Evolutionary conservation across 1,140 invertebrate species (phyloP).

Genomic region (Lepidurus couesii): DNA sequence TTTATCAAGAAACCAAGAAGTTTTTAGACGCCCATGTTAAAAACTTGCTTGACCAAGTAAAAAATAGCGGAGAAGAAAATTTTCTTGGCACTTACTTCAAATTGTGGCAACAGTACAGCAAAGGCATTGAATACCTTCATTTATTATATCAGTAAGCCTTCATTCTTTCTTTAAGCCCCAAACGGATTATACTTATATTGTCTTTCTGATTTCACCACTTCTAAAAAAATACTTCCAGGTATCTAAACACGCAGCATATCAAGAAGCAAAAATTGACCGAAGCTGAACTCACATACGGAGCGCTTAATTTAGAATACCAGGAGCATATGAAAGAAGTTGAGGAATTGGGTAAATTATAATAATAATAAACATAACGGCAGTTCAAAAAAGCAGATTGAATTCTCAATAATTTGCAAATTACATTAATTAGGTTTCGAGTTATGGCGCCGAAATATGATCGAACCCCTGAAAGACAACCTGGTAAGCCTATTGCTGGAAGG

Average conservation of each 20-base stretch:
- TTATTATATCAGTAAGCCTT: conserved; percentile 68
- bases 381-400: conserved; percentile 22
- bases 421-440: conserved; percentile 61
- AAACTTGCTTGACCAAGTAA: conserved; percentile 57
- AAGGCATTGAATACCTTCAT: conserved; percentile 81
- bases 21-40: conserved; percentile 80
- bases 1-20: conserved; percentile 76
- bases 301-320: conserved; percentile 54
- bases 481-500: conserved; percentile 68
- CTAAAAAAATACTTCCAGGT: conserved; percentile 45
- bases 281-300: conserved; percentile 86
- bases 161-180: not conserved
- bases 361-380: not conserved
- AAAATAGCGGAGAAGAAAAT: conserved; percentile 49
- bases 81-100: conserved; percentile 62
- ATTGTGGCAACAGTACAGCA: conserved; percentile 78
- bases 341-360: conserved; percentile 53
- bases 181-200: not conserved
- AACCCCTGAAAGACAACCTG: conserved; percentile 61
- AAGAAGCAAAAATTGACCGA: conserved; percentile 81
- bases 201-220: conserved; percentile 10
- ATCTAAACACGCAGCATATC: conserved; percentile 87
- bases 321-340: conserved; percentile 84
- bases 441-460: conserved; percentile 80
- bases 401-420: conserved; percentile 31